Percentiles rank a stretch among this genome's conserved stretches.
These are phyloP conservation scores for Drosophila testacea DNA, from an alignment of 2,888 invertebrate genomes.

Conservation along the genomic window DNA sequence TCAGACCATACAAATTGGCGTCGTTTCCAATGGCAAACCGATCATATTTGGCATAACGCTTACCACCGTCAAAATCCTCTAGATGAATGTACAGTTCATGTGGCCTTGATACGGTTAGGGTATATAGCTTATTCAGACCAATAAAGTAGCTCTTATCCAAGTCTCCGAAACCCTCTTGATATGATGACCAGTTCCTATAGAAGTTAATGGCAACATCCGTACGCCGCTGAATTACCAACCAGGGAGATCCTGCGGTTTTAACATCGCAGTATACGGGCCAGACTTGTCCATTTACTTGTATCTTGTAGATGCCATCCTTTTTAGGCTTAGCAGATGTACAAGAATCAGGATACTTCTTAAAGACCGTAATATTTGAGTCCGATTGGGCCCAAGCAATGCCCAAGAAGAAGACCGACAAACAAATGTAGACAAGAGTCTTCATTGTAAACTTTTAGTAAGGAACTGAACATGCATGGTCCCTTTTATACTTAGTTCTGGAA, in stretches of 20 bases:
- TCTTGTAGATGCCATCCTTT: slow-evolving; percentile 44
- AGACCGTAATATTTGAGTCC: not conserved
- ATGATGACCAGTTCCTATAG: slow-evolving; percentile 30
- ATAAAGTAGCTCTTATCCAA: slow-evolving; percentile 86
- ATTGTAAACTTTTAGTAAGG: not conserved
- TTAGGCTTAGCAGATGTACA: slow-evolving; percentile 34
- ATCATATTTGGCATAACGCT: slow-evolving; percentile 87
- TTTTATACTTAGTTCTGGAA: slow-evolving; percentile 19
- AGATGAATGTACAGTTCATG: slow-evolving; percentile 88
- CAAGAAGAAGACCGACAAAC: slow-evolving; percentile 24
- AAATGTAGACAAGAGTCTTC: slow-evolving; percentile 17
- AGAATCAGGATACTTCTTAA: slow-evolving; percentile 29
- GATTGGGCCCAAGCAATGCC: not conserved
- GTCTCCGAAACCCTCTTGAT: slow-evolving; percentile 37
- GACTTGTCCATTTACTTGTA: slow-evolving; percentile 20
- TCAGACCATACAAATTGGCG: slow-evolving; percentile 87
- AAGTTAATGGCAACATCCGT: slow-evolving; percentile 31
- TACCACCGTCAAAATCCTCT: slow-evolving; percentile 87
- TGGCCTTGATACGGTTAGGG: slow-evolving; percentile 74
- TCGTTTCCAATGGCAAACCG: slow-evolving; percentile 89
- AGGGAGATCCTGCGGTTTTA: slow-evolving; percentile 9
- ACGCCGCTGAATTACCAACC: slow-evolving; percentile 41
- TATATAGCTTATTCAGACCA: slow-evolving; percentile 88
- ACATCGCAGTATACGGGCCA: slow-evolving; percentile 40
- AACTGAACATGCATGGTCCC: not conserved